phyloP scores from a whole-genome alignment of 2,113 vertebrate genomes.

The Apus apus region DNA sequence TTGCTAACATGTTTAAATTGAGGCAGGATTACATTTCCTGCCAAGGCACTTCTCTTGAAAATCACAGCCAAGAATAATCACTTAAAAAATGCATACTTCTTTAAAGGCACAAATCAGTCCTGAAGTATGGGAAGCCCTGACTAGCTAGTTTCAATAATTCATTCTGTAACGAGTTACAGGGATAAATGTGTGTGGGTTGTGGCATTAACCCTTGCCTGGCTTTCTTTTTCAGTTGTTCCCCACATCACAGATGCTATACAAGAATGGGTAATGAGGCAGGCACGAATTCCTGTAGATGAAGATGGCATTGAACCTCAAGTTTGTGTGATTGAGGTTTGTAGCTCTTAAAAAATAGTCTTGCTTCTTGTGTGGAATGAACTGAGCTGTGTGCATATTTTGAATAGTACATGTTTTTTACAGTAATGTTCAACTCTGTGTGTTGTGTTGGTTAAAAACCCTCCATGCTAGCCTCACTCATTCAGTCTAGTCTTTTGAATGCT shows the following conservation, averaged over 20 bases:
- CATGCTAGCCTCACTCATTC: background rate
- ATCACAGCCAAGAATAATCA: background rate
- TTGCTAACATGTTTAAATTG: constrained; percentile 11
- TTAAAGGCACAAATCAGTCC: background rate
- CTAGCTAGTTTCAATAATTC: background rate
- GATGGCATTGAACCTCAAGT: constrained; percentile 93
- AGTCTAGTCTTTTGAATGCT: background rate
- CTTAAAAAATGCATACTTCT: background rate
- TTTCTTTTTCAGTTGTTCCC: constrained; percentile 85
- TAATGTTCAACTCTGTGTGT: background rate
- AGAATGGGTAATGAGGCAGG: constrained; percentile 96
- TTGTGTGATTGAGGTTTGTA: constrained; percentile 93
- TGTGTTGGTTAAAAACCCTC: background rate
- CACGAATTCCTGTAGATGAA: constrained; percentile 89
- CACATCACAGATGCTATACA: constrained; percentile 99
- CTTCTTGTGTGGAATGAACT: background rate
- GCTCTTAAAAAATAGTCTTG: background rate
- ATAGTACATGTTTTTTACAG: background rate
- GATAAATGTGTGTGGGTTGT: background rate
- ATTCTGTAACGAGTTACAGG: background rate
- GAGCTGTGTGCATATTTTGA: accelerated
- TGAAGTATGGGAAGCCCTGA: background rate
- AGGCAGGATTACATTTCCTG: constrained; percentile 6
- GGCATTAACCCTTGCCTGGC: background rate
- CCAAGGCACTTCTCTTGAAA: background rate